These are phyloP conservation scores for Hydrolagus affinis DNA, from an alignment of 2,113 vertebrate genomes.

Conservation along the genomic window DNA sequence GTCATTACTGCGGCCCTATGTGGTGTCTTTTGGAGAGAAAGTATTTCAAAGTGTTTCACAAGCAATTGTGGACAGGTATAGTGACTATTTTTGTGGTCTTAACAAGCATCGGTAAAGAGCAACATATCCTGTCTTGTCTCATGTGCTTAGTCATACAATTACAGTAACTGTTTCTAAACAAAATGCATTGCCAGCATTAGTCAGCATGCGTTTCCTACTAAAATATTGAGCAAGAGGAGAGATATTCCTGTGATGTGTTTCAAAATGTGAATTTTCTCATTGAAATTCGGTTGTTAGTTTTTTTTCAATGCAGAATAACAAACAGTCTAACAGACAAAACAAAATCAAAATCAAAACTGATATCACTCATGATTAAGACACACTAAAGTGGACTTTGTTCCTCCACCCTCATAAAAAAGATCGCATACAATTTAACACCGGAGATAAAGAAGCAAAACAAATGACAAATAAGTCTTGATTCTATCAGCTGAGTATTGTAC, in stretches of 20 bases:
- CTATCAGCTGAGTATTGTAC: too few relatives aligned
- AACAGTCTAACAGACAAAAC: slow-evolving; percentile 5
- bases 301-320: slow-evolving; percentile 3
- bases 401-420: too few relatives aligned
- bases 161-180: slow-evolving; percentile 21
- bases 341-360: neutral
- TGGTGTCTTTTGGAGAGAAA: too few relatives aligned
- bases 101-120: neutral
- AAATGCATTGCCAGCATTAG: slow-evolving; percentile 36
- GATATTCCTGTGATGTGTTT: slow-evolving; percentile 32
- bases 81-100: neutral
- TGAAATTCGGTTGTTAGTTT: neutral
- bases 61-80: too few relatives aligned
- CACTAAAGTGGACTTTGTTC: neutral
- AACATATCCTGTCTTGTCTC: neutral
- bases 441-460: neutral
- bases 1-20: too few relatives aligned
- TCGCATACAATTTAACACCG: neutral
- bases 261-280: slow-evolving; percentile 33
- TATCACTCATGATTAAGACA: neutral
- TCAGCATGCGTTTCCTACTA: slow-evolving; percentile 35
- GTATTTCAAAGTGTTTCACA: too few relatives aligned
- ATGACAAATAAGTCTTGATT: neutral
- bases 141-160: slow-evolving; percentile 15
- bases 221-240: slow-evolving; percentile 36